Conservation (phyloP, 2,888 invertebrate genomes). For the Onchidella celtica region DNA sequence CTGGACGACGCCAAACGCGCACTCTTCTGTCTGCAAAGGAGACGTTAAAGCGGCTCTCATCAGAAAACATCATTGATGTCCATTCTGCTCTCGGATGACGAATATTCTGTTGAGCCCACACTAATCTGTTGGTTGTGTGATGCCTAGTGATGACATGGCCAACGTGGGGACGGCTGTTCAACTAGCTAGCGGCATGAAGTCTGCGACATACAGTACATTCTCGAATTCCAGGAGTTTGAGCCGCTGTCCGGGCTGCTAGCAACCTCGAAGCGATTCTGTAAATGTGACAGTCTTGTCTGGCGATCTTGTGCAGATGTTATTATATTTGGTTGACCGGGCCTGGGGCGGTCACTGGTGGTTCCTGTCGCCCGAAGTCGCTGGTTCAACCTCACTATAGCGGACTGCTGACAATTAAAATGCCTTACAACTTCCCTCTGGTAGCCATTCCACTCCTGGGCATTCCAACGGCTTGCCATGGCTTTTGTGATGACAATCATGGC, state of each 20-base stretch:
- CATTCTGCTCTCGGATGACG: neutral
- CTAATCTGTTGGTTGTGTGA: slow-evolving; percentile 5
- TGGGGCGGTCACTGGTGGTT: neutral
- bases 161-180: neutral
- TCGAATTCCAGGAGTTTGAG: neutral
- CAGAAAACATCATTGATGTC: neutral
- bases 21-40: slow-evolving; percentile 2
- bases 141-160: slow-evolving; percentile 1
- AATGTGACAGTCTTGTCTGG: neutral
- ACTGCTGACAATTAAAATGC: neutral
- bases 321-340: neutral
- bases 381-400: neutral
- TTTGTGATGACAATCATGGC: neutral
- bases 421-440: neutral
- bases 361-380: neutral
- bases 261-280: neutral
- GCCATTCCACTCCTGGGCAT: neutral
- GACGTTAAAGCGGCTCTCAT: slow-evolving; percentile 13
- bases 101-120: neutral
- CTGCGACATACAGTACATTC: neutral
- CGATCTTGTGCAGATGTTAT: neutral
- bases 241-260: neutral
- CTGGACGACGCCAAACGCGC: neutral
- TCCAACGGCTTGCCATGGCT: neutral
- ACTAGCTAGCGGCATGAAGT: neutral